Percentiles rank a stretch among this genome's conserved stretches.
Conservation (phyloP, 2,113 vertebrate genomes). For the Lepus americanus region DNA sequence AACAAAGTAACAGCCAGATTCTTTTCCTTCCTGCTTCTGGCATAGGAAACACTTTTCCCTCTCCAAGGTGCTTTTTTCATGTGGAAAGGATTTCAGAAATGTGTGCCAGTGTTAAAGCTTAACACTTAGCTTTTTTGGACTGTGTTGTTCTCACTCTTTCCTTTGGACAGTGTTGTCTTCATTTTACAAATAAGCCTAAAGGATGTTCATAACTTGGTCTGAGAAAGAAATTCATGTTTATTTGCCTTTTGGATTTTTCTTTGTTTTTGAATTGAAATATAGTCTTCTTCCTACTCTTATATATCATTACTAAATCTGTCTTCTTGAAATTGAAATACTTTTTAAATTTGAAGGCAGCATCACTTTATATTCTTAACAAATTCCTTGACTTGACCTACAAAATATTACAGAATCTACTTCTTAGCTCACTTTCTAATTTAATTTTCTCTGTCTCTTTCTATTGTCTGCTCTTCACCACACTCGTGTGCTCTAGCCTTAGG, state of each 20-base stretch:
- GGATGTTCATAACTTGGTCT: not conserved
- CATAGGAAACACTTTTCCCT: not conserved
- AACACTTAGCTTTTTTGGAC: not conserved
- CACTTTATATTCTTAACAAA: not conserved
- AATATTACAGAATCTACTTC: not conserved
- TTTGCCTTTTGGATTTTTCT: not conserved
- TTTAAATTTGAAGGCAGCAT: not conserved
- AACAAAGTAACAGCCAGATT: not conserved
- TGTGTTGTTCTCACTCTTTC: not conserved
- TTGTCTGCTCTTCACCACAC: not conserved
- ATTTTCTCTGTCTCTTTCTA: not conserved
- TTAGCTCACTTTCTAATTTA: not conserved
- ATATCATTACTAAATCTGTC: not conserved
- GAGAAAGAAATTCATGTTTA: not conserved
- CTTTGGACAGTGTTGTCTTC: not conserved
- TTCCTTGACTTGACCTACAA: not conserved
- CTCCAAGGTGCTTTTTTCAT: not conserved
- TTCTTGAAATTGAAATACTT: not conserved
- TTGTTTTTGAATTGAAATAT: not conserved
- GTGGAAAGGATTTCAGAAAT: not conserved
- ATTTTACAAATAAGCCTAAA: not conserved
- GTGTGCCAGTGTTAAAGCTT: not conserved
- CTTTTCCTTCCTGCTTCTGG: slow-evolving; percentile 22
- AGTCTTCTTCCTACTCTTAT: not conserved
- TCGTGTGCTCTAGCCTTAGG: not conserved